Percentiles rank a stretch among this genome's conserved stretches.
phyloP scores from a whole-genome alignment of 1,140 invertebrate species.

The Drosophila nasuta region DNA sequence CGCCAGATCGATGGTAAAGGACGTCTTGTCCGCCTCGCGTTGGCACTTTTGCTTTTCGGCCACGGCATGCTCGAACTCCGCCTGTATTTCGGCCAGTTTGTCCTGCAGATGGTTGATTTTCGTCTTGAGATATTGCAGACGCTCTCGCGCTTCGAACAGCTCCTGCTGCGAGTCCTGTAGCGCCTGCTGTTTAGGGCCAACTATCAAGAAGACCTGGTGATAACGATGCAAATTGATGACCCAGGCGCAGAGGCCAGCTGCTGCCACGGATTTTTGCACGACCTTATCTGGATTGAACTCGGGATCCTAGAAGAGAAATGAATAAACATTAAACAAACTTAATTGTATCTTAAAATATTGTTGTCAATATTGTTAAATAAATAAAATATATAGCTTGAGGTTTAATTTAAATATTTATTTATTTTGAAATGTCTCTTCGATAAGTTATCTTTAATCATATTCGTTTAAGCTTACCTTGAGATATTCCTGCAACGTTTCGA shows the following conservation, averaged over 20 bases:
- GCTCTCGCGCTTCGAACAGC: conserved; percentile 93
- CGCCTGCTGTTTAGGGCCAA: conserved; percentile 94
- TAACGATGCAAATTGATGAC: conserved; percentile 97
- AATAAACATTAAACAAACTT: background rate
- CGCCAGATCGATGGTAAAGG: conserved; percentile 94
- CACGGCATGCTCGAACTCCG: conserved; percentile 94
- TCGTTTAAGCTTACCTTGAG: conserved; percentile 67
- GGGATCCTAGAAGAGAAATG: conserved; percentile 85
- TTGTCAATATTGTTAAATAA: too few relatives aligned
- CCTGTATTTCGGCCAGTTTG: conserved; percentile 90
- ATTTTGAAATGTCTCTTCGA: too few relatives aligned
- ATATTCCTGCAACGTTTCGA: conserved; percentile 89
- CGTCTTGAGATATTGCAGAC: conserved; percentile 91
- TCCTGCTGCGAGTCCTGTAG: conserved; percentile 94
- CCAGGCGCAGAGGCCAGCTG: conserved; percentile 97
- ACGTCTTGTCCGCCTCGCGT: conserved; percentile 93
- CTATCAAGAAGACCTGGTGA: conserved; percentile 96
- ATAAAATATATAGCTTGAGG: too few relatives aligned
- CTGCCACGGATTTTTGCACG: conserved; percentile 94
- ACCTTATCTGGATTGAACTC: conserved; percentile 96
- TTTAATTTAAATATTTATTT: too few relatives aligned
- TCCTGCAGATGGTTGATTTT: conserved; percentile 90
- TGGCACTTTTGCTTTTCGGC: conserved; percentile 95
- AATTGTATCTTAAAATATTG: too few relatives aligned
- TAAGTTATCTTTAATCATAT: background rate